Evolutionary conservation across 2,113 vertebrate genomes (phyloP).

Genomic region (Trachemys scripta): DNA sequence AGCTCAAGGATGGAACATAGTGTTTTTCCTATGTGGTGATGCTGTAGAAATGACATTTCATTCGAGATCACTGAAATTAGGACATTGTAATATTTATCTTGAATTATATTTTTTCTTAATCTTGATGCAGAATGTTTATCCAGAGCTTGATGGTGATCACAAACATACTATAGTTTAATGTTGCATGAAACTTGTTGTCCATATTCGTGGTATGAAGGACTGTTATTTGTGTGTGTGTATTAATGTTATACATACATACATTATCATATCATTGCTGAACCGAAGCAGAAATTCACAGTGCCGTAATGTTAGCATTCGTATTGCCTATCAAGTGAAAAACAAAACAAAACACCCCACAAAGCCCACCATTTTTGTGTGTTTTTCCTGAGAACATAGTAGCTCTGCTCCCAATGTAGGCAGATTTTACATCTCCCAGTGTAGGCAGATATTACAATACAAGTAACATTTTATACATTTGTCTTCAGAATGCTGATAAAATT

Average conservation of each 20-base stretch:
- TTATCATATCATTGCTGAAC: accelerated
- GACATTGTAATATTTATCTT: background rate
- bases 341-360: accelerated
- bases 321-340: background rate
- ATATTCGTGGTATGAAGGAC: accelerated
- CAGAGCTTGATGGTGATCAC: background rate
- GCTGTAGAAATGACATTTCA: background rate
- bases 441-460: background rate
- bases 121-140: background rate
- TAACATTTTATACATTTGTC: background rate
- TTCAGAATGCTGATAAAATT: background rate
- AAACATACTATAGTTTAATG: background rate
- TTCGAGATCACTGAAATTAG: background rate
- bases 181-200: accelerated
- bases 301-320: accelerated
- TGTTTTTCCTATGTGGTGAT: background rate
- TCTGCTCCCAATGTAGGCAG: background rate
- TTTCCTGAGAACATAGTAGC: background rate
- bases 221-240: background rate
- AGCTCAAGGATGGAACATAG: background rate
- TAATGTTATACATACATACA: no score
- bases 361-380: background rate
- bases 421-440: background rate
- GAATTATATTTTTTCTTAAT: background rate
- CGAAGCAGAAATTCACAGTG: background rate